These are phyloP conservation scores for Eupithecia insigniata DNA, from an alignment of 2,888 invertebrate genomes.

Conservation along the genomic window DNA sequence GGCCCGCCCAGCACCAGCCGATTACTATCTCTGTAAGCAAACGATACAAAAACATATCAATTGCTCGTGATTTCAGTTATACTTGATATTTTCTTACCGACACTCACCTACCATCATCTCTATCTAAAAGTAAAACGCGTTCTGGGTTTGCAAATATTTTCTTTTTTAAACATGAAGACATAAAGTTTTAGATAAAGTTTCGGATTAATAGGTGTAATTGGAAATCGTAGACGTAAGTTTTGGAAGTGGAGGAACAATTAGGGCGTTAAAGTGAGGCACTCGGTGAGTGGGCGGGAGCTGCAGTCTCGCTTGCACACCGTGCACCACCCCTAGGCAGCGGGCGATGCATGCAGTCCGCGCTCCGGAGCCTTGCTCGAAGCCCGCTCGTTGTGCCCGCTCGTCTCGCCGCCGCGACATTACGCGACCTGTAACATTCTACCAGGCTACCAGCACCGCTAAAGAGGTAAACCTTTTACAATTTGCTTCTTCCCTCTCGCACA, in stretches of 20 bases:
- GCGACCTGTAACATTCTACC: constrained; percentile 81
- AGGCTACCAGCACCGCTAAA: constrained; percentile 69
- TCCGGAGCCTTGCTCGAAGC: constrained; percentile 69
- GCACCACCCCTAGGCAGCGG: constrained; percentile 77
- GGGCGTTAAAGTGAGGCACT: constrained; percentile 83
- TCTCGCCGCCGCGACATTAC: constrained; percentile 64
- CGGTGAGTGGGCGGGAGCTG: constrained; percentile 78
- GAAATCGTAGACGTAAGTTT: constrained; percentile 59
- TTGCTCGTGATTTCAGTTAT: constrained; percentile 23
- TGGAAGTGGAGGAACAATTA: constrained; percentile 67
- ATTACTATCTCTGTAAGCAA: constrained; percentile 49
- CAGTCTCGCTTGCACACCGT: constrained; percentile 82
- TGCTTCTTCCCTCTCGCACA: constrained; percentile 65
- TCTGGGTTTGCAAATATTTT: neutral
- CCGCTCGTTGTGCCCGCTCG: constrained; percentile 65
- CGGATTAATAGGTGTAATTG: constrained; percentile 50
- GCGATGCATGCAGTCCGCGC: constrained; percentile 75
- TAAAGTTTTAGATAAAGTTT: constrained; percentile 37
- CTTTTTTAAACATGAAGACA: constrained; percentile 27
- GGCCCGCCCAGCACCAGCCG: constrained; percentile 56
- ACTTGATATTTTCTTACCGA: constrained; percentile 26
- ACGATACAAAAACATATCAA: constrained; percentile 38
- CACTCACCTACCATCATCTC: constrained; percentile 4
- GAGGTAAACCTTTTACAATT: constrained; percentile 79
- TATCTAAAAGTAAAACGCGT: neutral